Base-by-base conservation (phyloP, 1,140 invertebrate species). In the Aphis craccivora region DNA sequence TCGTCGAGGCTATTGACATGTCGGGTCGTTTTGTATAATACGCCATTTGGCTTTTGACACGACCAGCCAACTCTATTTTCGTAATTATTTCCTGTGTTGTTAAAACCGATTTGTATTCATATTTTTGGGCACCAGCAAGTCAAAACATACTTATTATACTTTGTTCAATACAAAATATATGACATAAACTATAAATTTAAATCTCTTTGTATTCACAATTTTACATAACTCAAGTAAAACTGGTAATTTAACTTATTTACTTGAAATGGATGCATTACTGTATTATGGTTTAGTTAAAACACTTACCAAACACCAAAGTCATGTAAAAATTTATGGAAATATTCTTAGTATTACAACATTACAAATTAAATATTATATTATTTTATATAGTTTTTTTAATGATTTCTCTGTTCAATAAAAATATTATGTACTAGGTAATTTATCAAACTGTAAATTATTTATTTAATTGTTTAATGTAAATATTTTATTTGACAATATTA, bases 1-100 rank as follows among this genome's bases (percentile, higher is more conserved):
- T 91, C 90, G n/a, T 51, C 76, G n/a, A 83, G 55, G 30, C 90
- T 83, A 91, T 91, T 91, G 90, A 43, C 43, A 45, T n/a, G 67
- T 51, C 37, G 45, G 7, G 67, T 37, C 25, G 90, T 91, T 40
- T 8, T 23, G 23, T 45, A 60, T 83, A 81, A 35, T n/a, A 48
- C n/a, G 22, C 40, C 7, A 4, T 90, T 81, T 81, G 90, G 45
- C 67, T 91, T 91, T 91, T 83, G 67, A 91, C 90, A 51, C 90
- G 7, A 91, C 90, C 83, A 9, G 8, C 83, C 0, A 84, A 37
- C 60, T 91, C 90, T 91, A 91, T 91, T 91, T 91, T 67, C 40
- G 90, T 91, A 60, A 43, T 91, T n/a, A 14, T 30, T 48, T 48
- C 86, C 45, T 30, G 86, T 83, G n/a, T 22, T 37, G 7, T 83